Percentiles rank a stretch among this genome's conserved stretches.
Evolutionary conservation across 2,888 invertebrate species (phyloP).

Genomic region (Phania funesta): DNA sequence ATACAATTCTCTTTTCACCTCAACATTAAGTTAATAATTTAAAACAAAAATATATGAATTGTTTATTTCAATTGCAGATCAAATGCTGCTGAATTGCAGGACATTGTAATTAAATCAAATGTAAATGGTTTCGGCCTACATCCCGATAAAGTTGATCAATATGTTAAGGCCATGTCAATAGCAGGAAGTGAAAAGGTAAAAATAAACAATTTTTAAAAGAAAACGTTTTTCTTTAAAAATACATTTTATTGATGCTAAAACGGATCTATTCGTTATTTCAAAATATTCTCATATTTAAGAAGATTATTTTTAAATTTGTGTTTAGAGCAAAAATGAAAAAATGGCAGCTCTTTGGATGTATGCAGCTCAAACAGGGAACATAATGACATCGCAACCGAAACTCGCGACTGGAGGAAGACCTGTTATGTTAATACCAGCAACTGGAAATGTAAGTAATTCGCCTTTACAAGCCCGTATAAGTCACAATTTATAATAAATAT

Average conservation of each 20-base stretch:
- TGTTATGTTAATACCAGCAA: constrained; percentile 78
- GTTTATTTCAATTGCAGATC: constrained; percentile 50
- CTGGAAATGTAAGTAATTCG: constrained; percentile 71
- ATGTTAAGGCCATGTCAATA: constrained; percentile 77
- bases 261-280: neutral
- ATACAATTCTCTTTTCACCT: too few relatives aligned
- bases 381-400: constrained; percentile 69
- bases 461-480: neutral
- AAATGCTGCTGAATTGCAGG: constrained; percentile 70
- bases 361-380: constrained; percentile 73
- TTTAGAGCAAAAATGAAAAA: constrained; percentile 75
- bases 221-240: too few relatives aligned
- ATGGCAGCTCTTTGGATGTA: constrained; percentile 78
- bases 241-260: too few relatives aligned
- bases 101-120: constrained; percentile 74
- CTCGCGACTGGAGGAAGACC: constrained; percentile 71
- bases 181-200: constrained; percentile 75
- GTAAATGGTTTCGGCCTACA: constrained; percentile 73
- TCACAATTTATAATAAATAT: neutral
- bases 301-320: neutral
- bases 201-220: neutral
- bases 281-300: neutral
- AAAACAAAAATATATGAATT: neutral
- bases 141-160: constrained; percentile 78
- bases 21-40: neutral